These are phyloP conservation scores for Campoletis raptor DNA, from an alignment of 2,888 invertebrate genomes.

Conservation along the genomic window DNA sequence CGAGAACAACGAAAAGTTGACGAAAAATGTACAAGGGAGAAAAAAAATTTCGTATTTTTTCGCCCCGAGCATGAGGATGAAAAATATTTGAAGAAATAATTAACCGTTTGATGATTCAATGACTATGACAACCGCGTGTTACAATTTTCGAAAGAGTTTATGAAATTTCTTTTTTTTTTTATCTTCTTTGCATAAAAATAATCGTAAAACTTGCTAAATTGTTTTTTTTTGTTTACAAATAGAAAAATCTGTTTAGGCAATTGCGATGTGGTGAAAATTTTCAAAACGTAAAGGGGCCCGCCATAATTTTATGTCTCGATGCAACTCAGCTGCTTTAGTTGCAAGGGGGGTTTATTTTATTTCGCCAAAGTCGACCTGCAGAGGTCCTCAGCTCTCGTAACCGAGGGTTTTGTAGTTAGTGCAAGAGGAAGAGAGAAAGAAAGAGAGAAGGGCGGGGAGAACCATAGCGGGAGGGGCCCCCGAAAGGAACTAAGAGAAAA, in stretches of 20 bases:
- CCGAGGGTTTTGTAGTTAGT: slow-evolving; percentile 48
- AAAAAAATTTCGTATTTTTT: background rate
- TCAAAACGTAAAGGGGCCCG: background rate
- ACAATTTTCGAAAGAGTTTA: too few relatives aligned
- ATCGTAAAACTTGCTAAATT: background rate
- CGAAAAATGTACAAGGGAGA: background rate
- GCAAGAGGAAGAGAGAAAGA: slow-evolving; percentile 47
- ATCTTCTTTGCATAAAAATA: background rate
- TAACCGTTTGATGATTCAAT: background rate
- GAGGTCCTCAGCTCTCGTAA: slow-evolving; percentile 83
- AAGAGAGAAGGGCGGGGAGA: slow-evolving; percentile 15
- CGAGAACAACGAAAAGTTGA: slow-evolving; percentile 9
- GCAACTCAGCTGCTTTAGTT: background rate
- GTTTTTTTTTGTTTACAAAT: background rate
- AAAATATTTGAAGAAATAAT: background rate
- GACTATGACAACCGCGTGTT: too few relatives aligned
- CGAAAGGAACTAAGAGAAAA: slow-evolving; percentile 42
- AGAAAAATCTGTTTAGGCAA: background rate
- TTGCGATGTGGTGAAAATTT: background rate
- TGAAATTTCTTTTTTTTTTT: too few relatives aligned
- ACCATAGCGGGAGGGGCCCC: slow-evolving; percentile 50
- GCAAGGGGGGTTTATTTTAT: slow-evolving; percentile 41
- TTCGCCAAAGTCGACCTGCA: slow-evolving; percentile 69
- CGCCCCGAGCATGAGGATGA: background rate
- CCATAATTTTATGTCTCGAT: background rate